These are phyloP conservation scores for Stichodactyla mertensii DNA, from an alignment of 64 coral and sea anemone genomes.

Conservation along the genomic window DNA sequence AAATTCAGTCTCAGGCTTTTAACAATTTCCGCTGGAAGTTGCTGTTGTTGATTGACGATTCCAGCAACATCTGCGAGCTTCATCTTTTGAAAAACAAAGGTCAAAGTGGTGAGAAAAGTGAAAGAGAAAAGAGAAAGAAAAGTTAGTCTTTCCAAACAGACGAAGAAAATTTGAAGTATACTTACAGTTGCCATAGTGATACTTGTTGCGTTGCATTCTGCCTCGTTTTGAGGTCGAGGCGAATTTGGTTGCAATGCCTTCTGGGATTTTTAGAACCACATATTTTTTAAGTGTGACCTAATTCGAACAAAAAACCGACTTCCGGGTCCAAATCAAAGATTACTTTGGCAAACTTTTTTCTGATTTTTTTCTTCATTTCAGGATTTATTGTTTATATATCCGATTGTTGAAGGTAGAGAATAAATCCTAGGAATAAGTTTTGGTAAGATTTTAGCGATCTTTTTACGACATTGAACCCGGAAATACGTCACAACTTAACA, in stretches of 20 bases:
- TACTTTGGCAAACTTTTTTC: no score
- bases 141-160: not conserved
- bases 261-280: not conserved
- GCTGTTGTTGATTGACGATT: slow-evolving; percentile 36
- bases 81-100: not conserved
- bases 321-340: no score
- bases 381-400: no score
- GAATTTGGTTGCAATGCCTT: not conserved
- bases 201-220: not conserved
- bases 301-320: no score
- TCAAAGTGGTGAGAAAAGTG: not conserved
- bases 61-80: slow-evolving; percentile 24
- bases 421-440: no score
- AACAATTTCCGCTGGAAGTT: slow-evolving; percentile 65
- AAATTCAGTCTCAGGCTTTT: slow-evolving; percentile 51
- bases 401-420: no score
- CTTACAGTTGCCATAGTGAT: slow-evolving; percentile 80
- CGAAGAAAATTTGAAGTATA: not conserved
- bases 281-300: not conserved
- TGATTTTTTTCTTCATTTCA: no score
- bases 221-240: not conserved
- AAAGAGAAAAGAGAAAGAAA: not conserved
- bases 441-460: no score
- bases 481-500: no score
- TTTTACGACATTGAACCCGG: no score